Evolutionary conservation across 2,797 vertebrate genomes (phyloP), one percentile per base, ranked within the genome.

Genomic region (Acestrorhynchus altus): DNA sequence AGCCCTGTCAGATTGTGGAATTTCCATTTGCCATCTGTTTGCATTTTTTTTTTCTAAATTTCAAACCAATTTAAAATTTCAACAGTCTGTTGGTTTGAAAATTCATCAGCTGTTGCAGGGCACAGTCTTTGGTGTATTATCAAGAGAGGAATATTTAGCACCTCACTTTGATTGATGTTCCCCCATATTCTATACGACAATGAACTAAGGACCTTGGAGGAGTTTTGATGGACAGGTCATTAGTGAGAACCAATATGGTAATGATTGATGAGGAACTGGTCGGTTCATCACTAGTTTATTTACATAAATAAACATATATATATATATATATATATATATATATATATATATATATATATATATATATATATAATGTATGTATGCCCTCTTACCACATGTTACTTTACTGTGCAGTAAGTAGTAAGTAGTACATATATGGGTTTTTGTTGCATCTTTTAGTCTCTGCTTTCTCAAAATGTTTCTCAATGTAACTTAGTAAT

Each of bases 11-110:
- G 87, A 89, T 89, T 86, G 81, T 46, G 83, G 74, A 83, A 83
- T 85, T 90, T 92, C 88, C 88, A 89, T 88, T 88, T 87, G 87
- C 90, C 92, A 92, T 92, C 91, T 93, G 93, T 83, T 77, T 85
- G 81, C 79, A 1, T 83, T 35, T 35, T 35, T 35, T 35, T 35
- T 35, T 35, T 60, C 83, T n/a, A n/a, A n/a, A n/a, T n/a, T n/a
- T n/a, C n/a, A n/a, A n/a, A n/a, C n/a, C n/a, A n/a, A n/a, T 83
- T 91, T 89, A 86, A 83, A 86, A 84, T 89, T 89, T 88, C 88
- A 89, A 89, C 86, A 88, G 88, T 89, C 87, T 49, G 22, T 84
- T 88, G 90, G 89, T 91, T 90, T 80, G 88, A 86, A 90, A 92
- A 93, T 92, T 92, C 91, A 92, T 93, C 87, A 83, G 79, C 80